Base-by-base conservation (phyloP, 2,888 invertebrate species). In the Charanyca ferruginea region DNA sequence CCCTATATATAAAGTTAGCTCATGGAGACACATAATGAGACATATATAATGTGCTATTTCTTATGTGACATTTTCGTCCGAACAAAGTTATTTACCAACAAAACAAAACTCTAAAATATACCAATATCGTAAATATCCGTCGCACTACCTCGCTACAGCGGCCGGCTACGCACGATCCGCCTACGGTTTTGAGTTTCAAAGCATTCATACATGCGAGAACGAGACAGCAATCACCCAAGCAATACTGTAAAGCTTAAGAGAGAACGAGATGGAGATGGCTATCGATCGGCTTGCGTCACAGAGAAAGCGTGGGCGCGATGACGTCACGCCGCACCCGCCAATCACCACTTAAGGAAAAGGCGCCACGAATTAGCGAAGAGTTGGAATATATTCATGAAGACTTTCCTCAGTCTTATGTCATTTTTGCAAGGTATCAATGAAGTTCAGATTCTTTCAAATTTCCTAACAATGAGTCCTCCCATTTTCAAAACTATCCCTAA, bases 271-370 rank as follows among this genome's bases (percentile, higher is more conserved):
- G 66, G 82, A 67, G 70, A 71, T 82, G 87, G 57, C 58, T 89
- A 95, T 95, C 93, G 95, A 95, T 94, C 90, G 90, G 90, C 90
- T 93, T 95, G 95, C 95, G 95, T 96, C 95, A 95, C 91, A 87
- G 83, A 83, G 82, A 66, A 88, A 90, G 94, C 94, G 94, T 95
- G 94, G 94, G 95, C 87, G 95, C 92, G 91, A 92, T 94, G 95
- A 95, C 94, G 95, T 95, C 95, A 95, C 90, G 82, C 79, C 80
- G 79, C 81, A 73, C 82, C 87, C 83, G 85, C 95, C 95, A 95
- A 95, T 94, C 84, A 83, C 59, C 62, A 73, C 52, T 64, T 76
- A 72, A 72, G 84, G 88, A 94, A 95, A 94, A 90, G 91, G 93
- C 94, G 93, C 93, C 93, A 93, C 89, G 84, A 86, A 85, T 87